phyloP scores from a whole-genome alignment of 2,888 invertebrate genomes.

The Neoascia interrupta region DNA sequence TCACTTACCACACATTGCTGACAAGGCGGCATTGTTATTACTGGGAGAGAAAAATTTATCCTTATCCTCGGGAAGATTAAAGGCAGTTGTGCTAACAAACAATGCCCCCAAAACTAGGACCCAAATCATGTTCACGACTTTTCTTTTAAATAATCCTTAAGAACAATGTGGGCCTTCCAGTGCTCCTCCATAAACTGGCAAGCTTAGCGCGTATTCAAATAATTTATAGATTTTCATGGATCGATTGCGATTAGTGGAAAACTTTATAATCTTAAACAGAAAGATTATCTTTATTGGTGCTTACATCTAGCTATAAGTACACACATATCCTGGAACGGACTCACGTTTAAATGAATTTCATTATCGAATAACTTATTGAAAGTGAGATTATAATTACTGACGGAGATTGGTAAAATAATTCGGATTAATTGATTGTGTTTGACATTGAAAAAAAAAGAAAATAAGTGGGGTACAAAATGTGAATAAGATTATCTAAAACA shows the following conservation, averaged over 20 bases:
- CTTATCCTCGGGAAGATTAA: constrained; percentile 65
- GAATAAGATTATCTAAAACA: neutral
- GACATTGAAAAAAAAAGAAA: neutral
- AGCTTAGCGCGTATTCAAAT: neutral
- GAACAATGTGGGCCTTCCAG: no score
- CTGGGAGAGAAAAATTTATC: constrained; percentile 46
- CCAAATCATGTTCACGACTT: constrained; percentile 43
- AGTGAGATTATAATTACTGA: neutral
- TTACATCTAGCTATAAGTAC: neutral
- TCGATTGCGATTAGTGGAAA: neutral
- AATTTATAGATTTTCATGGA: constrained; percentile 30
- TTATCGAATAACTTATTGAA: neutral
- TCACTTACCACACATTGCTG: constrained; percentile 71
- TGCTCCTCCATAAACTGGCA: constrained; percentile 20
- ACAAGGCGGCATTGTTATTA: constrained; percentile 72
- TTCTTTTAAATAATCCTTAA: no score
- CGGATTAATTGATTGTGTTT: neutral
- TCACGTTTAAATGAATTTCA: neutral
- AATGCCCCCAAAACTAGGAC: constrained; percentile 51
- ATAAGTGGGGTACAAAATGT: neutral
- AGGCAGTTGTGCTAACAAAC: constrained; percentile 43
- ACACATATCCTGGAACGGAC: neutral
- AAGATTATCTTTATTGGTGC: constrained; percentile 34
- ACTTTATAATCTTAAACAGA: neutral
- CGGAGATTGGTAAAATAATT: neutral